These are phyloP conservation scores for Baronia brevicornis DNA, from an alignment of 2,888 invertebrate species.

Conservation along the genomic window DNA sequence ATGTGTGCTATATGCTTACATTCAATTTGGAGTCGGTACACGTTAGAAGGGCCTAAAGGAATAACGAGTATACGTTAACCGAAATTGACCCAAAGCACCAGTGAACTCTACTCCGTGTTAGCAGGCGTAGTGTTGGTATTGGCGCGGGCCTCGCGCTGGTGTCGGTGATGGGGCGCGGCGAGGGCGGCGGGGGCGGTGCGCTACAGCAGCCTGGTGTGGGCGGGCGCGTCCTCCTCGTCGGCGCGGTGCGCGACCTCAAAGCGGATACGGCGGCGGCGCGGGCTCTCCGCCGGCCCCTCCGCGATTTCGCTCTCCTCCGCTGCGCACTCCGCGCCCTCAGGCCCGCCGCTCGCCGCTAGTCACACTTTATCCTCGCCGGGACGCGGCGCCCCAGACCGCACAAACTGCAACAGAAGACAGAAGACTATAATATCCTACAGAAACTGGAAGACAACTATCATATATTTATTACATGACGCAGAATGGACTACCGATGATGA, in stretches of 20 bases:
- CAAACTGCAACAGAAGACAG: constrained; percentile 78
- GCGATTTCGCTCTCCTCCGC: constrained; percentile 16
- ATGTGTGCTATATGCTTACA: too few relatives aligned
- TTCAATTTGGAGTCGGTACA: too few relatives aligned
- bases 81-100: too few relatives aligned
- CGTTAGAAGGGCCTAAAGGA: too few relatives aligned
- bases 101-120: too few relatives aligned
- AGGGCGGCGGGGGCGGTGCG: constrained; percentile 18
- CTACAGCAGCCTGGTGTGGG: constrained; percentile 48
- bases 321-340: constrained; percentile 15
- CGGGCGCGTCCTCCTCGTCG: constrained; percentile 60
- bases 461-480: too few relatives aligned
- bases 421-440: too few relatives aligned
- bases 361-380: constrained; percentile 88
- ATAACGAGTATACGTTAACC: too few relatives aligned
- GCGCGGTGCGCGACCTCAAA: constrained; percentile 62
- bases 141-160: constrained; percentile 10
- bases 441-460: too few relatives aligned
- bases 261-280: constrained; percentile 49
- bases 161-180: constrained; percentile 8
- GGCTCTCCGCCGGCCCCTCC: constrained; percentile 17
- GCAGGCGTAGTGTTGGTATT: constrained; percentile 4
- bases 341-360: constrained; percentile 76
- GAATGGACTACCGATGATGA: too few relatives aligned
- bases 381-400: constrained; percentile 80